These are phyloP conservation scores for Lepidocyrtinus sp. DNA, from an alignment of 2,888 invertebrate species.

Conservation along the genomic window DNA sequence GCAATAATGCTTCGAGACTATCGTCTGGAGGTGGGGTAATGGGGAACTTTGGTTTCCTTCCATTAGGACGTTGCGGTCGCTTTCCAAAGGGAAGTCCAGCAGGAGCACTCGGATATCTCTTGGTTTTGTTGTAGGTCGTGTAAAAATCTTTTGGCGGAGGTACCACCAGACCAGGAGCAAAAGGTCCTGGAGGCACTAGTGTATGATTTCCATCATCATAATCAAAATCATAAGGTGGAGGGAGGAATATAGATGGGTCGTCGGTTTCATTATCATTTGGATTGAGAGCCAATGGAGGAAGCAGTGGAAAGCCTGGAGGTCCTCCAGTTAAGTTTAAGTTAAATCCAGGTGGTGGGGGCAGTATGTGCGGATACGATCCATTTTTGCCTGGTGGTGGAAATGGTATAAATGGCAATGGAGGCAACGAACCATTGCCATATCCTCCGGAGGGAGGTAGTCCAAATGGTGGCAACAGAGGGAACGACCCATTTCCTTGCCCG, in stretches of 20 bases:
- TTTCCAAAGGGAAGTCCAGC: constrained; percentile 53
- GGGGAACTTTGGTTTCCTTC: constrained; percentile 69
- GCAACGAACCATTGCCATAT: constrained; percentile 77
- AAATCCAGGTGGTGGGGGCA: constrained; percentile 65
- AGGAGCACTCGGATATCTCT: constrained; percentile 28
- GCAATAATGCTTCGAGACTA: constrained; percentile 62
- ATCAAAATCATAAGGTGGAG: constrained; percentile 88
- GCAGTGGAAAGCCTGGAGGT: constrained; percentile 71
- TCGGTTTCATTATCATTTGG: constrained; percentile 80
- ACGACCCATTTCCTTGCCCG: constrained; percentile 40
- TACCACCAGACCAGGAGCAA: constrained; percentile 89
- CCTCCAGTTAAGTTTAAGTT: constrained; percentile 67
- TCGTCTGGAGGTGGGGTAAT: constrained; percentile 69
- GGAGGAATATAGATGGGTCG: constrained; percentile 92
- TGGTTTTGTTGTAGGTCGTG: constrained; percentile 77
- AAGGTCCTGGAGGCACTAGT: constrained; percentile 84
- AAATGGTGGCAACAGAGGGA: constrained; percentile 76
- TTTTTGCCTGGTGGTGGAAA: constrained; percentile 73
- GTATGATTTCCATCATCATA: constrained; percentile 86
- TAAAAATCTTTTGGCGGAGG: constrained; percentile 93
- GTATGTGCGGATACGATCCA: constrained; percentile 56
- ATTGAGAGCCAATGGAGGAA: constrained; percentile 71
- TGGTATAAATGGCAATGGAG: constrained; percentile 78
- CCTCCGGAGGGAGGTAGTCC: constrained; percentile 75
- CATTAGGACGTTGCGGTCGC: constrained; percentile 68